Evolutionary conservation across 1,140 invertebrate genomes (phyloP).

Genomic region (Choristoneura fumiferana): DNA sequence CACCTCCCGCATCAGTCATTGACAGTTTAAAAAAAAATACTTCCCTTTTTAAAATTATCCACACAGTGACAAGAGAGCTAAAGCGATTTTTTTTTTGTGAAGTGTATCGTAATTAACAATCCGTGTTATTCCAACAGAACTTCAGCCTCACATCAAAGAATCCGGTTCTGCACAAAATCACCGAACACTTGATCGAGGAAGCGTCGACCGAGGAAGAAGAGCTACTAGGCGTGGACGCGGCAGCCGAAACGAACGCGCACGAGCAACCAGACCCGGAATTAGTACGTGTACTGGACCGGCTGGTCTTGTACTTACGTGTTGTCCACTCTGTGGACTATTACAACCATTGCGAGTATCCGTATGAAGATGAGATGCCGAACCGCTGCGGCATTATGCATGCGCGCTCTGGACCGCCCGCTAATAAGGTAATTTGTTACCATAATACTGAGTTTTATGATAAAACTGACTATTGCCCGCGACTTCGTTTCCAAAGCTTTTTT

Average conservation of each 20-base stretch:
- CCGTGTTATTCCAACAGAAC: constrained; percentile 47
- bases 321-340: constrained; percentile 99
- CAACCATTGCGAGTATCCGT: constrained; percentile 98
- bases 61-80: too few species aligned
- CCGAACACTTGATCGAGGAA: constrained; percentile 99
- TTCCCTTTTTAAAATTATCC: too few species aligned
- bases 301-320: constrained; percentile 96
- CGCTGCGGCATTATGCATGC: constrained; percentile 99
- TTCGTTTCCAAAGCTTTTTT: too few species aligned
- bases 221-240: constrained; percentile 87
- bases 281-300: constrained; percentile 83
- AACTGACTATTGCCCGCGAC: too few species aligned
- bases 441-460: too few species aligned
- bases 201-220: constrained; percentile 99
- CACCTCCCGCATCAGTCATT: too few species aligned
- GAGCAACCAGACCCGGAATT: constrained; percentile 76
- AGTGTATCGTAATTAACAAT: too few species aligned
- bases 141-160: constrained; percentile 94
- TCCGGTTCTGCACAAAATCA: constrained; percentile 97
- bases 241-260: constrained; percentile 78
- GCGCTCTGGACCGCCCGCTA: constrained; percentile 89
- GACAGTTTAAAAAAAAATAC: too few species aligned
- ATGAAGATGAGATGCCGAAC: constrained; percentile 99
- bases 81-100: too few species aligned
- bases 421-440: constrained; percentile 87